Evolutionary conservation across 2,113 vertebrate species (phyloP).

Genomic region (Chrysemys picta): DNA sequence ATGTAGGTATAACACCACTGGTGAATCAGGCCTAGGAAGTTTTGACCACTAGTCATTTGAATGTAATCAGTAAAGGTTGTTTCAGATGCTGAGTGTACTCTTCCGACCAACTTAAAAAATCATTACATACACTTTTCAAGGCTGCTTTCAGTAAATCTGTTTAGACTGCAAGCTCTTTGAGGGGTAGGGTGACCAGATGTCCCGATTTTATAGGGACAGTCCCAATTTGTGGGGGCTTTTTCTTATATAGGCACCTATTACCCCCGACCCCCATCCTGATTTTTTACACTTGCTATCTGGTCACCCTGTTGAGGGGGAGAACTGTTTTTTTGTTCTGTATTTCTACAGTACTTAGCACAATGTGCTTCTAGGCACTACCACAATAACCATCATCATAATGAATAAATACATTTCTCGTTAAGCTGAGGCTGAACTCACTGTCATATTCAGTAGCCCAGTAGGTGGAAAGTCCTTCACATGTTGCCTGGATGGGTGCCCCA

Average conservation of each 20-base stretch:
- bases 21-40: neutral
- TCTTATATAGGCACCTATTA: too few species aligned
- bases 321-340: neutral
- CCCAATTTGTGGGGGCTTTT: too few species aligned
- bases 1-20: too few species aligned
- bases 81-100: neutral
- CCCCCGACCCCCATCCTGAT: too few species aligned
- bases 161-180: neutral
- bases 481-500: neutral
- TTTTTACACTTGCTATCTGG: too few species aligned
- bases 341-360: neutral
- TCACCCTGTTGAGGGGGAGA: neutral
- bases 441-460: conserved; percentile 26
- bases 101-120: neutral
- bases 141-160: neutral
- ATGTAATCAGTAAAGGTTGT: neutral
- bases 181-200: too few species aligned
- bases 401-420: neutral
- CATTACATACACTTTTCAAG: neutral
- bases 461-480: conserved; percentile 29
- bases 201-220: too few species aligned
- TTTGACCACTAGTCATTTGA: neutral
- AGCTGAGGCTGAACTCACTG: neutral
- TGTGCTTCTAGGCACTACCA: neutral
- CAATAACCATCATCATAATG: neutral